phyloP scores from a whole-genome alignment of 2,888 invertebrate species.

The Eupithecia vulgata region DNA sequence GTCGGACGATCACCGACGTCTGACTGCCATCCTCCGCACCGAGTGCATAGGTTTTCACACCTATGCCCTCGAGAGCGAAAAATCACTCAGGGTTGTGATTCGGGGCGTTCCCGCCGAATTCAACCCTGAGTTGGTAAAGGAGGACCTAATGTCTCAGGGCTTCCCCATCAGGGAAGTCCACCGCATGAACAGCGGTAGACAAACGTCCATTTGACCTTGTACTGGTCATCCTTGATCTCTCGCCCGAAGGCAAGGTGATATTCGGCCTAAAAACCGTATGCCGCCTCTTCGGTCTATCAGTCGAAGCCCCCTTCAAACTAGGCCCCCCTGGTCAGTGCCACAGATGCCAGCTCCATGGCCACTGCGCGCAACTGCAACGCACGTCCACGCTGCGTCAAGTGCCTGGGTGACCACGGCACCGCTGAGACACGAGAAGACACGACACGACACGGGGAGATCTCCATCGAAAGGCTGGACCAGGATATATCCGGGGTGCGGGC shows the following conservation, averaged over 20 bases:
- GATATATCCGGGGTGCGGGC: too few species aligned
- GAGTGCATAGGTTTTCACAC: not conserved
- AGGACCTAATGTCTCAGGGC: too few species aligned
- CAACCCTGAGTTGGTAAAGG: not conserved
- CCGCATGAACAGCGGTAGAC: not conserved
- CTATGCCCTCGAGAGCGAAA: not conserved
- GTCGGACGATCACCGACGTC: too few species aligned
- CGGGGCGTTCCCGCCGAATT: not conserved
- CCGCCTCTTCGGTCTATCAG: not conserved
- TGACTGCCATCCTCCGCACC: not conserved
- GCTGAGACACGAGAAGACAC: too few species aligned
- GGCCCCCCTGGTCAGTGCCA: not conserved
- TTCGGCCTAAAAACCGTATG: not conserved
- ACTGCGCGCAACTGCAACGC: not conserved
- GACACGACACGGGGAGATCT: too few species aligned
- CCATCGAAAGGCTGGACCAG: too few species aligned
- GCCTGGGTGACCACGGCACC: constrained; percentile 5
- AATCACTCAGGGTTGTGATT: too few species aligned
- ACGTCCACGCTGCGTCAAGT: constrained; percentile 5
- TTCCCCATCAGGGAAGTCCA: too few species aligned
- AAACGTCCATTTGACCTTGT: not conserved
- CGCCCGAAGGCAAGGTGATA: not conserved
- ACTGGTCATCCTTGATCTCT: not conserved
- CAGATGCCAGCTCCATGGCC: not conserved
- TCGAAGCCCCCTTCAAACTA: not conserved